Evolutionary conservation across 2,888 invertebrate species (phyloP).

Genomic region (Nymphalis urticae): DNA sequence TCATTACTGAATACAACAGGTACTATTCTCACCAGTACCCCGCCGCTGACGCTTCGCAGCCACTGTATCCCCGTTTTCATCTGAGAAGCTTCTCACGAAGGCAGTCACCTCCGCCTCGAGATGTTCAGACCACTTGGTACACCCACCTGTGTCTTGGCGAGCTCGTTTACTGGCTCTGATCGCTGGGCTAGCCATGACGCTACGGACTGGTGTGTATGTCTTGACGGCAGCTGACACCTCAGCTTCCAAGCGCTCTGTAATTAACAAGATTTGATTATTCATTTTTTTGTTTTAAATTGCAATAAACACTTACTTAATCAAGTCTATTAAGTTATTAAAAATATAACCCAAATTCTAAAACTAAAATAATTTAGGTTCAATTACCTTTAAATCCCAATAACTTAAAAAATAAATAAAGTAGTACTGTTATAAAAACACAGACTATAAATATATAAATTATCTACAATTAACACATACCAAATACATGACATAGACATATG

Average conservation of each 20-base stretch:
- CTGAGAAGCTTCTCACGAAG: constrained; percentile 31
- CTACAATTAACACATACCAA: no score
- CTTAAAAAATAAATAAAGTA: no score
- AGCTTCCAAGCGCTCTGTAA: constrained; percentile 66
- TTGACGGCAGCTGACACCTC: constrained; percentile 63
- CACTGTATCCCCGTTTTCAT: constrained; percentile 21
- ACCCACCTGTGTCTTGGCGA: constrained; percentile 67
- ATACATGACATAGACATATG: no score
- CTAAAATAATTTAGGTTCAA: no score
- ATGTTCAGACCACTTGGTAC: constrained; percentile 35
- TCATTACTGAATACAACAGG: background rate
- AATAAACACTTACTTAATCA: no score
- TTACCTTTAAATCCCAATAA: no score
- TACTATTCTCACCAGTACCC: constrained; percentile 27
- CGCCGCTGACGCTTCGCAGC: constrained; percentile 26
- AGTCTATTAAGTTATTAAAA: no score
- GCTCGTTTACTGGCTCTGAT: constrained; percentile 57
- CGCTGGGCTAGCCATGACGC: constrained; percentile 59
- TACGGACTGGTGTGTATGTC: constrained; percentile 57
- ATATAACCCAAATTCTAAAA: no score
- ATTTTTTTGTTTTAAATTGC: no score
- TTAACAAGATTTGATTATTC: background rate
- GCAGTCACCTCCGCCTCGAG: constrained; percentile 34
- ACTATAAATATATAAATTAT: no score
- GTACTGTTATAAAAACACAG: no score